Base-by-base conservation (phyloP, 2,888 invertebrate genomes). In the Melieria crassipennis region DNA sequence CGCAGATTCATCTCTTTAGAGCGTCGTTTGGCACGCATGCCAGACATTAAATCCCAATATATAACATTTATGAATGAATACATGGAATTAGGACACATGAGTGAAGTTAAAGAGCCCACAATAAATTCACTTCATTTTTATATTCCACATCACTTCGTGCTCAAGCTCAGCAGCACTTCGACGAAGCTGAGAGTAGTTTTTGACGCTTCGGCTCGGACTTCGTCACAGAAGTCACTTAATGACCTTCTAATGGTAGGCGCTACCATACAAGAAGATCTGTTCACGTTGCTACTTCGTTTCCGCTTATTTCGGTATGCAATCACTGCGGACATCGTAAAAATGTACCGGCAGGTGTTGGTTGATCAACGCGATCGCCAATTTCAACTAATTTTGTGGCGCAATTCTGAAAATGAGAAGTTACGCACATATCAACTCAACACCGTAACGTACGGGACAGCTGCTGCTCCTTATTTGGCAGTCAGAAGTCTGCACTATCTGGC, bases 51-150 rank as follows among this genome's bases (percentile, higher is more conserved):
- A 45, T 11, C 58, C 0, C 68, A 75, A 60, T 78, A 77, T n/a
- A 56, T 60, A 7, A 43, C 46, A 10, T 77, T 78, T 61, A 65
- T 77, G 50, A 55, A 67, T 13, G 75, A 77, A 56, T 77, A 76
- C 56, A 56, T 73, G 56, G 16, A 61, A 75, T 65, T 78, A 90
- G 91, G 69, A 84, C 88, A 50, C 88, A 87, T 77, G 72, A 58
- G 62, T 11, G 50, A 67, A 1, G 67, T 72, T 9, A 48, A 13
- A 7, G 57, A 66, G 45, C 52, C 71, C 13, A 71, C 65, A 5
- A 73, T 64, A 47, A 58, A 64, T 11, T 73, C 70, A 16, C 43
- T 71, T 9, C 57, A 72, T 63, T 75, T 66, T 46, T 50, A 48
- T 46, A 72, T 74, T 30, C 72, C 70, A 4, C 70, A 73, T 50